Evolutionary conservation across 2,113 vertebrate genomes (phyloP), one percentile per base, ranked within the genome.

Genomic region (Spheniscus mendiculus): DNA sequence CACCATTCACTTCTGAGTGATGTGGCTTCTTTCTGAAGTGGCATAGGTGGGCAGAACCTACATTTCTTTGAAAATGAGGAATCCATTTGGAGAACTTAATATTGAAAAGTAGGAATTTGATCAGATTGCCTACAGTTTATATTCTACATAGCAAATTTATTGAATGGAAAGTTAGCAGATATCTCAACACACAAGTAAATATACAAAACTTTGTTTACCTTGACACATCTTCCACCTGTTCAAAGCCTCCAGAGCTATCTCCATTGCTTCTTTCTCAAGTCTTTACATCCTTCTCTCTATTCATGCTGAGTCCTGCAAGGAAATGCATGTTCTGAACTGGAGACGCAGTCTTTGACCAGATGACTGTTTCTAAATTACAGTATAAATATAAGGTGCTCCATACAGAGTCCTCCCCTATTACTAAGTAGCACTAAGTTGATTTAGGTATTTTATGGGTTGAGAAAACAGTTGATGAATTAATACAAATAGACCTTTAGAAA

Each of bases 1-100:
- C 38, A n/a, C 29, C 1, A 0, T 5, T 61, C 27, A 12, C 2
- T 49, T 73, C 18, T 9, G 15, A 40, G 8, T 2, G 12, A 56
- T 6, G 10, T 29, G 38, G 2, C 6, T 69, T 70, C 36, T 62
- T 72, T 56, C 29, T n/a, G 4, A n/a, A 47, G n/a, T 7, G 15
- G 5, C 23, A 56, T 0, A 26, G 38, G 7, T 36, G 8, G 62
- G 32, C 44, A 80, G 61, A 88, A 22, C 7, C 11, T 20, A 26
- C 1, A 13, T 32, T 23, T 13, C 67, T 56, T 22, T 69, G 10
- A 47, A 76, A 85, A 73, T 16, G 29, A 77, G 25, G 59, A 93
- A 84, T 26, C 71, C 3, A 4, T 80, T 25, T 91, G 40, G 23
- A 84, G 7, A 74, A 74, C 10, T 81, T 63, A 13, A 72, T 30